phyloP scores from a whole-genome alignment of 2,797 vertebrate species.

The Xenops minutus region DNA sequence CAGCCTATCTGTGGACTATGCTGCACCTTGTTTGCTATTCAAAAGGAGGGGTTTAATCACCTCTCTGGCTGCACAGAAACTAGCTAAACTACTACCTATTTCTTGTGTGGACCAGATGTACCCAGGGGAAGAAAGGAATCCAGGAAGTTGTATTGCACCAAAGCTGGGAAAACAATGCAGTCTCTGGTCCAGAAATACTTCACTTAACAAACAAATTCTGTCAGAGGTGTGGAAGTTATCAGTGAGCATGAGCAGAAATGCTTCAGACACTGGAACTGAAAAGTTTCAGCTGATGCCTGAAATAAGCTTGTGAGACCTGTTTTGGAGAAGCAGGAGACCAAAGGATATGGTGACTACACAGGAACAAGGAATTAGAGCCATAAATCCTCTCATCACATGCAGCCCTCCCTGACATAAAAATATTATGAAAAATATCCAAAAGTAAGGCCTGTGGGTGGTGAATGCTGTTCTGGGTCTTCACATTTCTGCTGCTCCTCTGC shows the following conservation, averaged over 20 bases:
- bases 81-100: background rate
- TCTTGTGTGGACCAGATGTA: background rate
- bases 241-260: background rate
- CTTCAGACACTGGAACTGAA: background rate
- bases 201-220: background rate
- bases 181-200: background rate
- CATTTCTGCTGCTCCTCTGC: conserved; percentile 3
- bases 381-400: background rate
- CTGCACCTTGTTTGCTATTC: background rate
- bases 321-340: background rate
- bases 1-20: background rate
- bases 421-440: background rate
- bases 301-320: background rate
- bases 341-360: background rate
- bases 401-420: background rate
- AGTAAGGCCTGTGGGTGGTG: background rate
- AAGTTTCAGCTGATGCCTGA: background rate
- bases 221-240: background rate
- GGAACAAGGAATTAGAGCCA: background rate
- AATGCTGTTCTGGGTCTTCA: conserved; percentile 1
- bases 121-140: background rate
- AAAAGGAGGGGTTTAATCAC: background rate
- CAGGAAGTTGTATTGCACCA: background rate
- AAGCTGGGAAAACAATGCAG: fast-evolving
- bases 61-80: background rate